A percentile compares a stretch with the other conserved stretches of the same genome.
phyloP scores from a whole-genome alignment of 2,113 vertebrate genomes.

The Saguinus midas region DNA sequence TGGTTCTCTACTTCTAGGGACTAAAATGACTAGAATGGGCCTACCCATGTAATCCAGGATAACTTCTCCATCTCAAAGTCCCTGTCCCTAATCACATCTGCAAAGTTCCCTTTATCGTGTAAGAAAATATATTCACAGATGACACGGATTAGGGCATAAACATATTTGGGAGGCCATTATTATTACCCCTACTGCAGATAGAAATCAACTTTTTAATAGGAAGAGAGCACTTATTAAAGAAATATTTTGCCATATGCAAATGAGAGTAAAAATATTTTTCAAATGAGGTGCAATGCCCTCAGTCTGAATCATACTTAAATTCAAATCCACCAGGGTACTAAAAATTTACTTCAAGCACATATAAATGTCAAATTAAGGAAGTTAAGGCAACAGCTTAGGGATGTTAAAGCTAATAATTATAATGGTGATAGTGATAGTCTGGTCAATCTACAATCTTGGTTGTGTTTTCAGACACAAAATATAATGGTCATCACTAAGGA shows the following conservation, averaged over 20 bases:
- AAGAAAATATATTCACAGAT: not conserved
- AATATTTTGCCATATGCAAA: too few relatives aligned
- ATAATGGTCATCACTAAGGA: not conserved
- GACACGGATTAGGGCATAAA: not conserved
- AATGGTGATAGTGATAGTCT: not conserved
- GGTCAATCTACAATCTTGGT: not conserved
- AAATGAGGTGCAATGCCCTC: not conserved
- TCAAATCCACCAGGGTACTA: not conserved
- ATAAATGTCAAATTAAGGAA: constrained; percentile 4
- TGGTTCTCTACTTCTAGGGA: not conserved
- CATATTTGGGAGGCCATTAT: not conserved
- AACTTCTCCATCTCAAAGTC: not conserved
- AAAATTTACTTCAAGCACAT: not conserved
- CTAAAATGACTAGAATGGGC: not conserved
- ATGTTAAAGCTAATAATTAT: not conserved
- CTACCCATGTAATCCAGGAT: not conserved
- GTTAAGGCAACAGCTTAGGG: not conserved
- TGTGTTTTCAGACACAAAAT: not conserved
- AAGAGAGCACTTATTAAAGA: not conserved
- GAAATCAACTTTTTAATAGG: not conserved
- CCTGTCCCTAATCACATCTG: not conserved
- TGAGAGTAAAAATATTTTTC: constrained; percentile 5
- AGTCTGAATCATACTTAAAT: not conserved
- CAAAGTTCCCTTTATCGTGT: not conserved
- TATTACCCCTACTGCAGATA: not conserved